Base-by-base conservation (phyloP, 2,113 vertebrate species). In the Dermatemys mawii region DNA sequence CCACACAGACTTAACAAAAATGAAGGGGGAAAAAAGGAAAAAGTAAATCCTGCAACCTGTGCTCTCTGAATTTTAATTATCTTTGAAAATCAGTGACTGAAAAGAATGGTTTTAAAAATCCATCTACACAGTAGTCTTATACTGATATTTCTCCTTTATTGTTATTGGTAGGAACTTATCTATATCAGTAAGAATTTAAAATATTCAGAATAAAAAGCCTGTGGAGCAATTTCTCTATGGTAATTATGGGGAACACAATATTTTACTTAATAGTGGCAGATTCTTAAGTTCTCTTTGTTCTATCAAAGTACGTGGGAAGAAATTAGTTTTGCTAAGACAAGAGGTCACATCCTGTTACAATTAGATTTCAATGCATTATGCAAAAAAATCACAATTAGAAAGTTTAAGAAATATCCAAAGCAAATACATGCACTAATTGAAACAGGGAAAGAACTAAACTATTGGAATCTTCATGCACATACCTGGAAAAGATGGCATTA, bases 351-450 rank as follows among this genome's bases (percentile, higher is more conserved):
- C 5, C 27, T 6, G 6, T 78, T 90, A 55, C 19, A 89, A 51
- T 14, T 87, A 51, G 2, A 24, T 94, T 94, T 93, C 83, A 90
- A 90, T 84, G 55, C 91, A 81, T 89, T 95, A 93, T 93, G 53
- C 44, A 88, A 81, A 81, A 82, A 44, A 3, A 5, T 81, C 22
- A 60, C 76, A 90, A 88, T 41, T 54, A 89, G 60, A 87, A 55
- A 83, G 24, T 83, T 83, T 79, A 17, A 81, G 70, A 35, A 81
- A 11, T 81, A 60, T 57, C 80, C 41, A 87, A 22, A 89, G 35
- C 1, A 85, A 86, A 87, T 78, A 29, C 38, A 7, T 24, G 17
- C 87, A 35, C 54, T 76, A 81, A 86, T 57, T n/a, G 63, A 67
- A n/a, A 16, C 57, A 63, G 35, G 21, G 26, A 75, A 11, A 35